These are phyloP conservation scores for Kryptopterus vitreolus DNA, from an alignment of 2,797 vertebrate species.

Conservation along the genomic window DNA sequence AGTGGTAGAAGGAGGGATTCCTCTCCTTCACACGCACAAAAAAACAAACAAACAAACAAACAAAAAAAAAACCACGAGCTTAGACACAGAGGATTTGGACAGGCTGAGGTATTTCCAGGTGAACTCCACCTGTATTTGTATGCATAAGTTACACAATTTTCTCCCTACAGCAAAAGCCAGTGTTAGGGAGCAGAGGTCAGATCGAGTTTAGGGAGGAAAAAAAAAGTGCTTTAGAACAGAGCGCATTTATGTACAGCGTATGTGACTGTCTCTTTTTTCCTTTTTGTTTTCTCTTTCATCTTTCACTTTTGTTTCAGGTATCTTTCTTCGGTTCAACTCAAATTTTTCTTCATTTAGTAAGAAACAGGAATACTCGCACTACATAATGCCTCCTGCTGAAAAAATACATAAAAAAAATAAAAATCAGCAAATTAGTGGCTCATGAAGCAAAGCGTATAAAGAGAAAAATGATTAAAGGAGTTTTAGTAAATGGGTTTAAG, in stretches of 20 bases:
- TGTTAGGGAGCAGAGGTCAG: slow-evolving; percentile 55
- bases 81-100: slow-evolving; percentile 48
- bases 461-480: neutral
- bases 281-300: slow-evolving; percentile 33
- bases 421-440: slow-evolving; percentile 49
- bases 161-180: slow-evolving; percentile 61
- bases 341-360: slow-evolving; percentile 60
- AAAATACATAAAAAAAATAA: slow-evolving; percentile 50
- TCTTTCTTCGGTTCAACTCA: slow-evolving; percentile 40
- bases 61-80: too few relatives aligned
- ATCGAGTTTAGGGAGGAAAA: slow-evolving; percentile 53
- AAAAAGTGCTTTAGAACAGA: slow-evolving; percentile 77
- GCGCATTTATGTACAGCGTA: slow-evolving; percentile 78
- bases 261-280: slow-evolving; percentile 49
- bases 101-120: slow-evolving; percentile 69
- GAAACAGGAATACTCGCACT: slow-evolving; percentile 36
- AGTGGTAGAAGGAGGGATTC: slow-evolving; percentile 40
- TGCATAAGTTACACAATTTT: slow-evolving; percentile 76
- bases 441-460: slow-evolving; percentile 45
- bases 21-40: slow-evolving; percentile 51
- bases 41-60: too few relatives aligned
- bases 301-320: slow-evolving; percentile 26
- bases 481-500: slow-evolving; percentile 35
- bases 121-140: slow-evolving; percentile 67
- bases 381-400: slow-evolving; percentile 39